These are phyloP conservation scores for Drosophila rellima DNA, from an alignment of 2,888 invertebrate species.

Conservation along the genomic window DNA sequence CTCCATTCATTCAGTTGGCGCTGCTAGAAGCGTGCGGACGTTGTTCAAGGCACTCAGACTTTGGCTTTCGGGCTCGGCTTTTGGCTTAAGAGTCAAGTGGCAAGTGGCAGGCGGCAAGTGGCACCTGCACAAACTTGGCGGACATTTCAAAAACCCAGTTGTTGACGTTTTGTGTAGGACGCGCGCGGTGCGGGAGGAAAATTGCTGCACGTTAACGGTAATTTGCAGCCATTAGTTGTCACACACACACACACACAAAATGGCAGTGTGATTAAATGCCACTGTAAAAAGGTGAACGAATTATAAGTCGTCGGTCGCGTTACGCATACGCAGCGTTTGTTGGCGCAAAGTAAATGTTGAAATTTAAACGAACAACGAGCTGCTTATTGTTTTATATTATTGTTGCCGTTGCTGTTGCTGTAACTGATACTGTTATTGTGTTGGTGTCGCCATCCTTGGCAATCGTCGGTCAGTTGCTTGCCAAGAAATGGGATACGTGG, in stretches of 20 bases:
- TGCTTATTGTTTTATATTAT: constrained; percentile 56
- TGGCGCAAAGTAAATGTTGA: constrained; percentile 35
- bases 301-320: constrained; percentile 43
- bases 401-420: constrained; percentile 13
- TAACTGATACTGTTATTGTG: constrained; percentile 14
- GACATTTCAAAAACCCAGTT: constrained; percentile 45
- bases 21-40: constrained; percentile 81
- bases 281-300: constrained; percentile 47
- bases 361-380: constrained; percentile 62
- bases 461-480: constrained; percentile 46
- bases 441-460: constrained; percentile 50
- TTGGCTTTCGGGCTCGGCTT: constrained; percentile 51
- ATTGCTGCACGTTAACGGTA: constrained; percentile 71
- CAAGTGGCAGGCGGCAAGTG: constrained; percentile 53
- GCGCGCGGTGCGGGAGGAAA: constrained; percentile 38
- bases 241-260: constrained; percentile 13
- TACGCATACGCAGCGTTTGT: constrained; percentile 75
- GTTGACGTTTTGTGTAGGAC: constrained; percentile 36
- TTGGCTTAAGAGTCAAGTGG: constrained; percentile 69
- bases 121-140: constrained; percentile 49
- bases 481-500: constrained; percentile 65
- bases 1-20: constrained; percentile 80
- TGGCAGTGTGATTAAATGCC: constrained; percentile 65
- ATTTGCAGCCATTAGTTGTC: constrained; percentile 78
- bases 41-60: constrained; percentile 64